A percentile compares a stretch with the other conserved stretches of the same genome.
Conservation (phyloP, 2,888 invertebrate genomes). For the Melinaea menophilus region DNA sequence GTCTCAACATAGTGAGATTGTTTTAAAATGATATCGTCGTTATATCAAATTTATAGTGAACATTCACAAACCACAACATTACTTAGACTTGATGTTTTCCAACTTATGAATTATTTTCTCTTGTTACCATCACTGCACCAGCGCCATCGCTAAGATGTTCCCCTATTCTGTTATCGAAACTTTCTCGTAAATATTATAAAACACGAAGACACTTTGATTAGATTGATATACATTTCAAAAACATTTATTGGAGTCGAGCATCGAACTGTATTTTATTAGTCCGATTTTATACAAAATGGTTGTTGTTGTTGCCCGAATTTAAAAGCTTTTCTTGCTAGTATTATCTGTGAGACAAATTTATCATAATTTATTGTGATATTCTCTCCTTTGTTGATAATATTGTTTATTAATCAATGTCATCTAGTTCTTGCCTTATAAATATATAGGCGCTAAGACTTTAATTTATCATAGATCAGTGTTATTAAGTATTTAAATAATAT, state of each 20-base stretch:
- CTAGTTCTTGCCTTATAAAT: too few species aligned
- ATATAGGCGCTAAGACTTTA: too few species aligned
- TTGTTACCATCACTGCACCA: background rate
- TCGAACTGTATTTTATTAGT: slow-evolving; percentile 46
- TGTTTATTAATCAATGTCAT: too few species aligned
- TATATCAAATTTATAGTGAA: background rate
- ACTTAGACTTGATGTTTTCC: slow-evolving; percentile 8
- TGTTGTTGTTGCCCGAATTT: slow-evolving; percentile 28
- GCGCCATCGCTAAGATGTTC: slow-evolving; percentile 12
- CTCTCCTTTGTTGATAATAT: too few species aligned
- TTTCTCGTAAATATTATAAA: slow-evolving; percentile 30
- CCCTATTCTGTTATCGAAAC: slow-evolving; percentile 12
- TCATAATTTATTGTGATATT: slow-evolving; percentile 17
- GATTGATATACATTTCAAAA: slow-evolving; percentile 31
- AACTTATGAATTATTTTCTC: background rate
- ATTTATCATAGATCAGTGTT: too few species aligned
- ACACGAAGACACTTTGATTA: slow-evolving; percentile 30
- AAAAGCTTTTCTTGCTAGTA: slow-evolving; percentile 31
- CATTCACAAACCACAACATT: background rate
- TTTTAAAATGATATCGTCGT: slow-evolving; percentile 1
- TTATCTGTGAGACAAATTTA: slow-evolving; percentile 18
- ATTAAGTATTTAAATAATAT: too few species aligned
- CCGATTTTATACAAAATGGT: slow-evolving; percentile 35
- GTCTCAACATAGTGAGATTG: slow-evolving; percentile 3
- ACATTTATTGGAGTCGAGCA: slow-evolving; percentile 34